These are phyloP conservation scores for Taxidea taxus DNA, from an alignment of 2,113 vertebrate genomes.

Conservation along the genomic window DNA sequence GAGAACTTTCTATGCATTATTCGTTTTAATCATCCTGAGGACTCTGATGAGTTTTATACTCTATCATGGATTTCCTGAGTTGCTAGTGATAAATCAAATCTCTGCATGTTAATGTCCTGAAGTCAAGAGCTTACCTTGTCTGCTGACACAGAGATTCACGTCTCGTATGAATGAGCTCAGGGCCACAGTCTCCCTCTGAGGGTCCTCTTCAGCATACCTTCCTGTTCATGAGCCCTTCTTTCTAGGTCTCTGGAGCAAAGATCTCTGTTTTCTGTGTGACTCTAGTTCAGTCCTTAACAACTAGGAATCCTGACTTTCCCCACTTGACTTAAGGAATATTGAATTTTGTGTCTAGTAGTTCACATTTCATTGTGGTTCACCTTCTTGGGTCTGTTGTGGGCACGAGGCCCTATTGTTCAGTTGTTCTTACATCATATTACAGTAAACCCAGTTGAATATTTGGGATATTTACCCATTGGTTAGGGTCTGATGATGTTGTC, in stretches of 20 bases:
- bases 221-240: rapidly evolving
- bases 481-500: background rate
- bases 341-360: background rate
- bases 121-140: background rate
- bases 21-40: background rate
- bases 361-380: background rate
- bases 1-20: background rate
- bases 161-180: background rate
- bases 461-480: background rate
- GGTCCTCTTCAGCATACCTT: rapidly evolving
- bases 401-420: background rate
- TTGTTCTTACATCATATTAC: background rate
- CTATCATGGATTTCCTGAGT: background rate
- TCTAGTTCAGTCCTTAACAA: too few species aligned
- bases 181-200: rapidly evolving
- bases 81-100: background rate
- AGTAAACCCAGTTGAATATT: background rate
- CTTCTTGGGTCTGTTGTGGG: rapidly evolving
- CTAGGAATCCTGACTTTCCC: background rate
- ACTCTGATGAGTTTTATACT: background rate
- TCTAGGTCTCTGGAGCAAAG: background rate
- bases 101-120: background rate
- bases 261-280: background rate
- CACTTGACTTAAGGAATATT: background rate
- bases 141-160: too few species aligned